phyloP scores from a whole-genome alignment of 2,113 vertebrate genomes.

The Muntiacus muntjak region DNA sequence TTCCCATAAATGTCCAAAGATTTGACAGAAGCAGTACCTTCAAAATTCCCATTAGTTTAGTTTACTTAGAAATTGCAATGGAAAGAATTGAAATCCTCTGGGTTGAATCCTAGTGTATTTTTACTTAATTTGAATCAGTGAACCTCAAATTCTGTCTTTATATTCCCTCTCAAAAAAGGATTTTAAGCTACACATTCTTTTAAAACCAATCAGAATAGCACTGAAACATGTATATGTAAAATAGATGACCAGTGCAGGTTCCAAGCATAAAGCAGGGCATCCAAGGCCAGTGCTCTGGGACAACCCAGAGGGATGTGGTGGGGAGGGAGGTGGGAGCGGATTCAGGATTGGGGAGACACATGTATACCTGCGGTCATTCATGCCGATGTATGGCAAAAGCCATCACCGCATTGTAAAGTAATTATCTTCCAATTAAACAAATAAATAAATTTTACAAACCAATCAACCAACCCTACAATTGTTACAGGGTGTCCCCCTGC shows the following conservation, averaged over 20 bases:
- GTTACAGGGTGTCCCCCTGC: neutral
- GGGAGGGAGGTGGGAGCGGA: neutral
- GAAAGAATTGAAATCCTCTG: neutral
- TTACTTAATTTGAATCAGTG: neutral
- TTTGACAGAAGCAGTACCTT: slow-evolving; percentile 10
- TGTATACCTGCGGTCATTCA: neutral
- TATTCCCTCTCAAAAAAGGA: neutral
- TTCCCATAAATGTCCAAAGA: neutral
- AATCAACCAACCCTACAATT: neutral
- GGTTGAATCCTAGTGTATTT: neutral
- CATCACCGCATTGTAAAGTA: neutral
- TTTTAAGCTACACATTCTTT: neutral
- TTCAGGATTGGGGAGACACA: neutral
- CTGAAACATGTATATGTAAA: neutral
- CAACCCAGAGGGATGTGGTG: neutral
- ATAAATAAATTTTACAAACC: neutral
- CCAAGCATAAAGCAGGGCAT: neutral
- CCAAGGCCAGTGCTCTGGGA: neutral
- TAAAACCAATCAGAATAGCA: neutral
- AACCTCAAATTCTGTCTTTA: neutral
- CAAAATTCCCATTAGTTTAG: neutral
- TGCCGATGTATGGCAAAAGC: neutral
- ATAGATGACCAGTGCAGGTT: neutral
- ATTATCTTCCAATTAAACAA: neutral
- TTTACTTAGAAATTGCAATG: slow-evolving; percentile 6